Base-by-base conservation (phyloP, 2,797 vertebrate genomes). In the Psittacula derbiana region DNA sequence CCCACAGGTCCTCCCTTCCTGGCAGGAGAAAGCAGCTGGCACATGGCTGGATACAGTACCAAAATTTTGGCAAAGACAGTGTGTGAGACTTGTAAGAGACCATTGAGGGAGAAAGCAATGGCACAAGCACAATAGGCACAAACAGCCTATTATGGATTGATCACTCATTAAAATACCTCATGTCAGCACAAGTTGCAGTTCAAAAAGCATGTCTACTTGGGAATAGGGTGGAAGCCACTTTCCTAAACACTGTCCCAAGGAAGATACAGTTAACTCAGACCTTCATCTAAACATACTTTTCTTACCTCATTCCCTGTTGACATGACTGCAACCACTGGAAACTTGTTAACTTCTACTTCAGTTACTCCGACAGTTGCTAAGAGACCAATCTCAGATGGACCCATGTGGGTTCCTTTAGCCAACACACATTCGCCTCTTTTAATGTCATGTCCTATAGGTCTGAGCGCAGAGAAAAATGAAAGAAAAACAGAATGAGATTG, bases 261-360 rank as follows among this genome's bases (percentile, higher is more conserved):
- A 86, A 79, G 19, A 15, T 25, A 47, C 0, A 62, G 23, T 55
- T 55, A 82, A 70, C 76, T 88, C 28, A 89, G 38, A 70, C 23
- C 33, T 49, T 55, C 64, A 89, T 67, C 65, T 53, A 66, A 90
- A 91, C 8, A 46, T 73, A 82, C 33, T 86, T 90, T 93, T 95
- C 93, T 98, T 97, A 99, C 99, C 99, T 99, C 99, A 86, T 99
- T 99, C 94, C 99, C 99, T 95, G 99, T 99, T 95, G 99, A 99
- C 99, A 99, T 99, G 94, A 99, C 99, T 40, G 99, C 99, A 96
- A 99, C 99, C 92, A 99, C 99, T 20, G 99, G 99, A 97, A 99
- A 99, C 97, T 99, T 99, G 98, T 99, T 99, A 96, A 99, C 99
- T 98, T 99, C 99, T 97, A 99, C 99, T 97, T 99, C 99, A 0